phyloP scores from a whole-genome alignment of 1,140 invertebrate genomes.

The Mizuhopecten yessoensis region DNA sequence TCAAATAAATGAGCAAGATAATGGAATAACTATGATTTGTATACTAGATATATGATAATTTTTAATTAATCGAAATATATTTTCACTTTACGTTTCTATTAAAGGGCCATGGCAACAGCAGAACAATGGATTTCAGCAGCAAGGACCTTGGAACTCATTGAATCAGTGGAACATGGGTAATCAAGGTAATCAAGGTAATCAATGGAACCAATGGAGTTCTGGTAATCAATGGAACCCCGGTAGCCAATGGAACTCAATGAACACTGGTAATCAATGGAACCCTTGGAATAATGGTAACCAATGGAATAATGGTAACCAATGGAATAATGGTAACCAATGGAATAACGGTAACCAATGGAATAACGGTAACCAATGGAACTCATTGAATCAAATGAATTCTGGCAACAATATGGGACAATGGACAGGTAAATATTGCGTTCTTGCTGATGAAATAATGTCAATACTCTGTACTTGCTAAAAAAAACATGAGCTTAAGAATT shows the following conservation, averaged over 20 bases:
- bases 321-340: background rate
- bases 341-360: no score
- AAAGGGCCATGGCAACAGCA: background rate
- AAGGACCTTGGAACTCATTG: background rate
- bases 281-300: no score
- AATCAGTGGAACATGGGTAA: background rate
- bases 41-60: no score
- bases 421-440: background rate
- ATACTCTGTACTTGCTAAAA: no score
- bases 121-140: constrained; percentile 7
- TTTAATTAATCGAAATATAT: no score
- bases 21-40: no score
- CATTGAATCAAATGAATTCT: background rate
- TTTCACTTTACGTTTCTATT: no score
- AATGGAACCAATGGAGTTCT: background rate
- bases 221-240: background rate
- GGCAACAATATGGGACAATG: background rate
- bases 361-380: no score
- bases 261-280: no score
- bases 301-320: background rate
- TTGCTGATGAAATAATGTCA: no score
- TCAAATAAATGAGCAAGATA: no score
- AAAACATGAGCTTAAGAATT: no score
- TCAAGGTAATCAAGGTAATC: background rate
- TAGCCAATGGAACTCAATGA: background rate